These are phyloP conservation scores for Xylocopa sonorina DNA, from an alignment of 1,140 invertebrate genomes.

Conservation along the genomic window DNA sequence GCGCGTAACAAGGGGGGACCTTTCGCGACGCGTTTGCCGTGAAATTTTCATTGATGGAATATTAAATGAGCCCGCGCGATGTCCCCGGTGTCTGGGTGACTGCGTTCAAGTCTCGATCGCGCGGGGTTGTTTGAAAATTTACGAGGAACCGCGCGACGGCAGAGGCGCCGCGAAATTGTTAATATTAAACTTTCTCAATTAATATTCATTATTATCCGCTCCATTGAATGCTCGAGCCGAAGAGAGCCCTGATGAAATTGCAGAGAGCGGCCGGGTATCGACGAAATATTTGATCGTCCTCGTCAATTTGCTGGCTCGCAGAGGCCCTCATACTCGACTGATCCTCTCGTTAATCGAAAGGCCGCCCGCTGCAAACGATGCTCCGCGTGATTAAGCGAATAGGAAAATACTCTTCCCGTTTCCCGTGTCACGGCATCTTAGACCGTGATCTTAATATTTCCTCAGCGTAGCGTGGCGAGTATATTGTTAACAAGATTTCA, in stretches of 20 bases:
- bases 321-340: too few relatives aligned
- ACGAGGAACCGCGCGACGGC: not conserved
- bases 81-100: too few relatives aligned
- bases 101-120: not conserved
- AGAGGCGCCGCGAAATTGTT: not conserved
- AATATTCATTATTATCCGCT: too few relatives aligned
- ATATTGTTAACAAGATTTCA: constrained; percentile 56
- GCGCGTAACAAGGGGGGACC: not conserved
- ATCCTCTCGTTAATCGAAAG: too few relatives aligned
- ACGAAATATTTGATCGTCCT: too few relatives aligned
- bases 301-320: too few relatives aligned
- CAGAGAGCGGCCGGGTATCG: too few relatives aligned
- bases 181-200: not conserved
- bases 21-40: not conserved
- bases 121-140: not conserved
- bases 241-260: too few relatives aligned
- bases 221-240: too few relatives aligned
- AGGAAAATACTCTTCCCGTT: too few relatives aligned
- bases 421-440: not conserved
- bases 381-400: too few relatives aligned
- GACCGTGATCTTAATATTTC: constrained; percentile 12
- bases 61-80: constrained; percentile 1
- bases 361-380: too few relatives aligned
- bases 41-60: constrained; percentile 15
- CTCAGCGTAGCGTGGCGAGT: not conserved